Conservation (phyloP, 2,797 vertebrate genomes). For the Emydoidea blandingii region DNA sequence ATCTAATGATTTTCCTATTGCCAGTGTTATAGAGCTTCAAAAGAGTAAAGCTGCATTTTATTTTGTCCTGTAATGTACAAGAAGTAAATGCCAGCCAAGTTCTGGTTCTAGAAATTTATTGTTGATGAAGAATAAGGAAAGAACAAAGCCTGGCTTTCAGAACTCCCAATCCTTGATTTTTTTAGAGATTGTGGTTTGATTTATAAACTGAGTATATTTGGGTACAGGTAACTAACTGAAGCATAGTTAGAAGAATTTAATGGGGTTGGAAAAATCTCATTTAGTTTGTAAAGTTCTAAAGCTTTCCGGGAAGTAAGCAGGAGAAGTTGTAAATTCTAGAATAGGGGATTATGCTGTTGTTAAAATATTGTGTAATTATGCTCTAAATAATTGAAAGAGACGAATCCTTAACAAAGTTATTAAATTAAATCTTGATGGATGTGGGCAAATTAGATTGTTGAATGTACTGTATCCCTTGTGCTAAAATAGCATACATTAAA, state of each 20-base stretch:
- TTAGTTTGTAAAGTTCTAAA: not conserved
- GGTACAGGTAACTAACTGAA: not conserved
- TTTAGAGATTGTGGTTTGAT: not conserved
- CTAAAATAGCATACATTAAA: conserved; percentile 13
- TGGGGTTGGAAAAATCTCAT: not conserved
- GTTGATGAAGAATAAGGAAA: not conserved
- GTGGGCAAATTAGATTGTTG: not conserved
- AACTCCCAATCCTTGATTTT: not conserved
- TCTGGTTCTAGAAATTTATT: not conserved
- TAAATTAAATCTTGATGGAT: conserved; percentile 13
- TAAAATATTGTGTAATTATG: not conserved
- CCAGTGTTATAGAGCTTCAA: not conserved
- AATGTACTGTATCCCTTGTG: not conserved
- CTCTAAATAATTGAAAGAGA: not conserved
- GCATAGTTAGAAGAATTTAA: not conserved
- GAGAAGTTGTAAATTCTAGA: not conserved
- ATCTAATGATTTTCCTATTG: not conserved
- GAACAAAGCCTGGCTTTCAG: not conserved
- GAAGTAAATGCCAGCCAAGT: not conserved
- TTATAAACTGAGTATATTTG: not conserved
- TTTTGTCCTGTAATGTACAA: not conserved
- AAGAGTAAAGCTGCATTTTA: not conserved
- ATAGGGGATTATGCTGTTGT: not conserved
- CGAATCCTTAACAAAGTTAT: not conserved
- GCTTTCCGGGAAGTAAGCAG: not conserved